Base-by-base conservation (phyloP, 2,797 vertebrate genomes). In the Mus spretus region DNA sequence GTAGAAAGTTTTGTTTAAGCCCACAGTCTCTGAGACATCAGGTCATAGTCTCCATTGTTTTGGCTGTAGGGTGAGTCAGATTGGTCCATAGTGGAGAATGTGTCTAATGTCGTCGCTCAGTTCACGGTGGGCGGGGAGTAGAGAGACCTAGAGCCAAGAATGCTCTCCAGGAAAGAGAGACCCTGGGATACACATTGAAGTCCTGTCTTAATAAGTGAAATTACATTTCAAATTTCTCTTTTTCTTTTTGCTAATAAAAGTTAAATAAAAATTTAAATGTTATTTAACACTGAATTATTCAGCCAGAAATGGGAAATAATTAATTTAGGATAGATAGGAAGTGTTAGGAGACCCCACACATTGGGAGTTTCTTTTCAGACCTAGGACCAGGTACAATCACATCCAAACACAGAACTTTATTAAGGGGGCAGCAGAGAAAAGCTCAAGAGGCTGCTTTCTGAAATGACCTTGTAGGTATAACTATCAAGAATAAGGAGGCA, bases 151-250 rank as follows among this genome's bases (percentile, higher is more conserved):
- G 44, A 53, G n/a, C 37, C 12, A 31, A 3, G 12, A 11, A 37
- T 14, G 19, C 26, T 63, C 28, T 50, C 14, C 11, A 31, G 37
- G 12, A 34, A 26, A 50, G 55, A 77, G 4, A 22, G 17, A 61
- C 28, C 11, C 70, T 61, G 28, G 50, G 50, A 59, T 44, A 47
- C 28, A 77, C 12, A 78, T 1, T 1, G 2, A 78, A 78, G 57
- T 34, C 72, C 59, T 79, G 44, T 50, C 14, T 65, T 1, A 17
- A 65, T 20, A 96, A 98, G 98, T 98, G 96, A 98, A 93, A 96
- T 95, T 7, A 50, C 44, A 95, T 80, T 86, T 31, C 79, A 67
- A 14, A 34, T 34, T 31, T n/a, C 12, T 57, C 37, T 17, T 22
- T 57, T 81, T 63, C 67, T 86, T 96, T 72, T 96, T 98, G 79